These are phyloP conservation scores for Phaonia tiefii DNA, from an alignment of 2,888 invertebrate genomes.

Conservation along the genomic window DNA sequence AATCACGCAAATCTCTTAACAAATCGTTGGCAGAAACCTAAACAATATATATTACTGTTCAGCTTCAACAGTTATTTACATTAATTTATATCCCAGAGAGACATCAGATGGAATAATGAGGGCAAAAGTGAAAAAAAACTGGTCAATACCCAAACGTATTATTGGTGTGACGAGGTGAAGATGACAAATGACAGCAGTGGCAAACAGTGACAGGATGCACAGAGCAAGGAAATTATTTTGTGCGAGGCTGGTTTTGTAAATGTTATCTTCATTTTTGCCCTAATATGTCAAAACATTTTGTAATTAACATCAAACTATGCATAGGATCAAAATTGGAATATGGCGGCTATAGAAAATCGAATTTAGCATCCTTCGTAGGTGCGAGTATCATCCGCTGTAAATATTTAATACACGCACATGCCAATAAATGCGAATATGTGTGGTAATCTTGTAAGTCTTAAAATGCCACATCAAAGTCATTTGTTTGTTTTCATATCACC, in stretches of 20 bases:
- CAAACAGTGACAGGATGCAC: no score
- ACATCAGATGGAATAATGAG: background rate
- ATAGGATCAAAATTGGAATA: no score
- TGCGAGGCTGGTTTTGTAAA: no score
- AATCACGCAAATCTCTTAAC: slow-evolving; percentile 16
- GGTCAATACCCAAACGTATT: background rate
- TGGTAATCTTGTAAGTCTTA: slow-evolving; percentile 26
- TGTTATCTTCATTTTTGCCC: no score
- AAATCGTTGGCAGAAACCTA: background rate
- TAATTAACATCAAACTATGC: no score
- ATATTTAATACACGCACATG: slow-evolving; percentile 10
- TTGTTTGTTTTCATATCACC: slow-evolving; percentile 31
- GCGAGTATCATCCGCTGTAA: background rate
- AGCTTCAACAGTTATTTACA: slow-evolving; percentile 1
- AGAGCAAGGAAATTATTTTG: no score
- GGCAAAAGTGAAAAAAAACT: background rate
- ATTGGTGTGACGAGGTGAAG: no score
- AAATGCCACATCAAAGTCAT: slow-evolving; percentile 29
- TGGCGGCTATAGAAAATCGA: no score
- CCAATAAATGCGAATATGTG: background rate
- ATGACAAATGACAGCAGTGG: no score
- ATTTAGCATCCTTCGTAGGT: no score
- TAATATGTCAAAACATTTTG: no score
- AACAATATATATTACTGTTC: slow-evolving; percentile 6
- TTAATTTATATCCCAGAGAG: slow-evolving; percentile 11